Base-by-base conservation (phyloP, 2,888 invertebrate species). In the Tuberolachnus salignus region DNA sequence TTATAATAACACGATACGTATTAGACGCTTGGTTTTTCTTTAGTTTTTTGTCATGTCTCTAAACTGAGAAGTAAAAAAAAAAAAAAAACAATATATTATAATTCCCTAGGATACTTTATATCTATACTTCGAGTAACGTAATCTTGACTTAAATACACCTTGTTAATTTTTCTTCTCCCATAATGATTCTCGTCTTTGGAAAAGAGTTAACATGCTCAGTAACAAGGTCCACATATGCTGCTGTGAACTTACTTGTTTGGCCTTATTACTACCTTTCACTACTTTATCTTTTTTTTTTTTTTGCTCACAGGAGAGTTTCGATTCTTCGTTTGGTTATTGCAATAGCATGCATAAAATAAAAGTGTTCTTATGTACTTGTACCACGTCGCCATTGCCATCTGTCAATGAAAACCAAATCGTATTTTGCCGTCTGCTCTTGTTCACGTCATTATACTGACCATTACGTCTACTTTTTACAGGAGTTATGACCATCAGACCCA, bases 321-420 rank as follows among this genome's bases (percentile, higher is more conserved):
- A n/a, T n/a, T n/a, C n/a, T n/a, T n/a, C n/a, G n/a, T n/a, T n/a
- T n/a, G n/a, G n/a, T n/a, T n/a, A n/a, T n/a, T n/a, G n/a, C n/a
- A n/a, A n/a, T n/a, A n/a, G n/a, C n/a, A n/a, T n/a, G n/a, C n/a
- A n/a, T n/a, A n/a, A n/a, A n/a, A n/a, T n/a, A n/a, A n/a, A n/a
- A n/a, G n/a, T n/a, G n/a, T n/a, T n/a, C n/a, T n/a, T n/a, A n/a
- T n/a, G n/a, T n/a, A n/a, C n/a, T n/a, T n/a, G n/a, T n/a, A n/a
- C n/a, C n/a, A 80, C 69, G 57, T 75, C 67, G 57, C 81, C 82
- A 63, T 74, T 81, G 49, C 81, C 82, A 82, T 83, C 81, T 49
- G 82, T 81, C 42, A 83, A 64, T 61, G 81, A 81, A 72, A 81
- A 83, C 69, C 59, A 80, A 51, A 82, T 81, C 49, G 82, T 81